Base-by-base conservation (phyloP, 2,113 vertebrate species). In the Entelurus aequoreus region DNA sequence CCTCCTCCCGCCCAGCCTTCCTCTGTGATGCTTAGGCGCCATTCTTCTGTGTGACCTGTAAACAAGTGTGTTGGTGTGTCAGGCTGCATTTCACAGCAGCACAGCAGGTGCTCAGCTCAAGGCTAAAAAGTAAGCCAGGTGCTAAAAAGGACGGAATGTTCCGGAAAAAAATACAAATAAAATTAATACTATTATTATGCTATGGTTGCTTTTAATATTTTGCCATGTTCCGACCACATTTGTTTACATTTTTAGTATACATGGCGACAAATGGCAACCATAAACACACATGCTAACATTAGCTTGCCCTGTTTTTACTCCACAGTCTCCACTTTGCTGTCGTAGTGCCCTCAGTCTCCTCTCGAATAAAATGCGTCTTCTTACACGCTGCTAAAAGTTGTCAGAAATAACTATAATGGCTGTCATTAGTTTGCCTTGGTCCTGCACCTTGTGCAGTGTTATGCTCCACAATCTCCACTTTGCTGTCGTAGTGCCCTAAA, bases 11-110 rank as follows among this genome's bases (percentile, higher is more conserved):
- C 42, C 11, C 42, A 46, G 42, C 42, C 42, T 12, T 46, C 42
- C 42, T 46, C 11, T 4, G 10, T 12, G 1, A 46, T 87, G 84
- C 86, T 87, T 84, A 86, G 73, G 79, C 82, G 82, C 79, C 81
- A 77, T 72, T 84, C 75, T 85, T 75, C 69, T 70, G 79, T 82
- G 83, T 86, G 82, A 88, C 85, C 88, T 87, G 84, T 71, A 81
- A 83, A 81, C 73, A 80, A 86, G 69, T 83, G 79, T 83, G 78
- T 84, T 71, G 10, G 42, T 12, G 75, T 75, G 76, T 82, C 79
- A 85, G 71, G 82, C 69, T 63, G 81, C 77, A 77, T 79, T 74
- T 79, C 78, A 69, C 61, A 1, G 38, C 49, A 44, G 37, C 54
- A 21, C 68, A 82, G n/a, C n/a, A n/a, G n/a, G n/a, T n/a, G n/a